These are phyloP conservation scores for Zootoca vivipara DNA, from an alignment of 2,113 vertebrate species.

Conservation along the genomic window DNA sequence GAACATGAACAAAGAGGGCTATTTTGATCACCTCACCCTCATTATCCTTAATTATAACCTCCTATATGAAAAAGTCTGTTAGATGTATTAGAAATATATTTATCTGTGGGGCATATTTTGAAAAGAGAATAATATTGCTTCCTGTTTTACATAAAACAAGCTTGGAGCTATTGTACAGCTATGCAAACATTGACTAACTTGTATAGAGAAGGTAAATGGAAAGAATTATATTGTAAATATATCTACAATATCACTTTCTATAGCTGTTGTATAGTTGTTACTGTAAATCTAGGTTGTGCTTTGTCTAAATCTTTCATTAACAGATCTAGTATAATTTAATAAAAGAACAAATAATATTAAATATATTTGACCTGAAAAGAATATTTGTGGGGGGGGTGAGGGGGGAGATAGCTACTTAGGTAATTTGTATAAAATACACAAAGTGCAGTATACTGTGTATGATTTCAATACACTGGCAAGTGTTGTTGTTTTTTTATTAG, in stretches of 20 bases:
- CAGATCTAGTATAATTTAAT: not conserved
- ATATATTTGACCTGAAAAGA: not conserved
- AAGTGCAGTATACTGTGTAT: not conserved
- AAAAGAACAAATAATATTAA: not conserved
- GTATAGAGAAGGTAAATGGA: not conserved
- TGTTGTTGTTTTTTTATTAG: not conserved
- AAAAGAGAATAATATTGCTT: slow-evolving; percentile 5
- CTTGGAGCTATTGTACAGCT: slow-evolving; percentile 26
- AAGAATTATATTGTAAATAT: not conserved
- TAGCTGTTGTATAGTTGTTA: rapidly evolving
- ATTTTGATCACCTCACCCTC: slow-evolving; percentile 59
- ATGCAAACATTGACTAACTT: slow-evolving; percentile 5
- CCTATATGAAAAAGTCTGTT: slow-evolving; percentile 31
- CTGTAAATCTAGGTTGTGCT: not conserved
- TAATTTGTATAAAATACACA: not conserved
- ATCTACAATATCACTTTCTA: not conserved
- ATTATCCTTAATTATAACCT: slow-evolving; percentile 56
- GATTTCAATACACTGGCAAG: not conserved
- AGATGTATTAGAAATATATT: slow-evolving; percentile 47
- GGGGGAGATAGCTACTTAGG: not conserved
- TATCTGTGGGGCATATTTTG: slow-evolving; percentile 45
- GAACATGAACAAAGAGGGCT: slow-evolving; percentile 20
- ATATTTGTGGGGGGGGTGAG: too few species aligned
- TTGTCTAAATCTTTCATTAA: not conserved
- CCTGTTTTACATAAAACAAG: slow-evolving; percentile 44